These are phyloP conservation scores for Beris chalybata DNA, from an alignment of 2,888 invertebrate species.

Conservation along the genomic window DNA sequence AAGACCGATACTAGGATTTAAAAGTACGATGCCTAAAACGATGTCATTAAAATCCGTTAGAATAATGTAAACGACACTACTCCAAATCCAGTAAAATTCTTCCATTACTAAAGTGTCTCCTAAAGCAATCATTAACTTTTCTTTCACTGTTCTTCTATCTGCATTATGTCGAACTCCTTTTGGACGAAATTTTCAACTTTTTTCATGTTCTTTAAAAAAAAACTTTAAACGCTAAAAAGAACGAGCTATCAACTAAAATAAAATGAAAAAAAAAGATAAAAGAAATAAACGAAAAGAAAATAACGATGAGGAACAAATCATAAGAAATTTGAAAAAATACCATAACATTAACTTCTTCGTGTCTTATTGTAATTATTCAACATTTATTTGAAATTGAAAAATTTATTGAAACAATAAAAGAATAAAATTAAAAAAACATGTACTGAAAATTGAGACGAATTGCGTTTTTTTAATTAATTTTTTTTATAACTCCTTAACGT, in stretches of 20 bases:
- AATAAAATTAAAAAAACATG: conserved; percentile 6
- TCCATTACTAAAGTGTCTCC: too few relatives aligned
- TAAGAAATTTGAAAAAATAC: conserved; percentile 1
- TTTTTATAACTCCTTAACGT: too few relatives aligned
- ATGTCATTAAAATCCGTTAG: too few relatives aligned
- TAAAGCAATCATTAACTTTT: background rate
- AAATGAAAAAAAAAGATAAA: background rate
- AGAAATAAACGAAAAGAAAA: conserved; percentile 2
- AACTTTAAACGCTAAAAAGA: background rate
- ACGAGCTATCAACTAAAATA: background rate
- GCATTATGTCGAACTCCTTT: background rate
- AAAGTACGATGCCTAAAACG: too few relatives aligned
- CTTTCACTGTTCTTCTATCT: conserved; percentile 2
- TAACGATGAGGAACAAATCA: conserved; percentile 5
- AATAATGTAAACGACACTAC: too few relatives aligned
- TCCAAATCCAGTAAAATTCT: too few relatives aligned
- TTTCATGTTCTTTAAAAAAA: conserved; percentile 6
- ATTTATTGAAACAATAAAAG: conserved; percentile 23
- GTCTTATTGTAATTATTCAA: conserved; percentile 38
- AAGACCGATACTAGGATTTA: too few relatives aligned
- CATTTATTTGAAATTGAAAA: conserved; percentile 24
- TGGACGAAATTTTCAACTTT: background rate
- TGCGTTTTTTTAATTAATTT: too few relatives aligned
- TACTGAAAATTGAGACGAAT: too few relatives aligned
- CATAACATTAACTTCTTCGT: conserved; percentile 38